A percentile compares a stretch with the other conserved stretches of the same genome.
Conservation (phyloP, 2,888 invertebrate species). For the Dolomedes plantarius region DNA sequence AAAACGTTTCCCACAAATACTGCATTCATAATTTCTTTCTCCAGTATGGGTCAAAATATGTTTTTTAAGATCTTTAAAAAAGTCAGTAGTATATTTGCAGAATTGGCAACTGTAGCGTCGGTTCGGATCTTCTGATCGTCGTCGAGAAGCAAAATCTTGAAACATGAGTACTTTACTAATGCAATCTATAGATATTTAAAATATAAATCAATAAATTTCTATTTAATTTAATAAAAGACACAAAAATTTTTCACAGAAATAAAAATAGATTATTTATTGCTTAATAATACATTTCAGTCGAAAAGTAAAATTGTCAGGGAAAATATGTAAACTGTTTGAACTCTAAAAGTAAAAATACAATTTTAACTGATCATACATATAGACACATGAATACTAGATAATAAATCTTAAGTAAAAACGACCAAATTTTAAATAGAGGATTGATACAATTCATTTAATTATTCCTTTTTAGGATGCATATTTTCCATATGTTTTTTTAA, state of each 20-base stretch:
- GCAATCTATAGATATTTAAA: not conserved
- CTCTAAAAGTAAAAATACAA: too few relatives aligned
- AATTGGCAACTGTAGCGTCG: not conserved
- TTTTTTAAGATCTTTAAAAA: constrained; percentile 23
- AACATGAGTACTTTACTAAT: not conserved
- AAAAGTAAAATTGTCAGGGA: too few relatives aligned
- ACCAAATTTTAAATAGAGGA: too few relatives aligned
- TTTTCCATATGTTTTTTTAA: not conserved
- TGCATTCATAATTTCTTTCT: constrained; percentile 1
- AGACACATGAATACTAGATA: too few relatives aligned
- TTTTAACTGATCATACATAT: too few relatives aligned
- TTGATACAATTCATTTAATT: too few relatives aligned
- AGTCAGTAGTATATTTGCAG: constrained; percentile 32
- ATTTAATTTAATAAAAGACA: too few relatives aligned
- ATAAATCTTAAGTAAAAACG: too few relatives aligned
- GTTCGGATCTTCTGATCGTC: not conserved
- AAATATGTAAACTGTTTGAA: too few relatives aligned
- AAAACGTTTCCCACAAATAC: constrained; percentile 10
- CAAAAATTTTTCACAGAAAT: too few relatives aligned
- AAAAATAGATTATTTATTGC: too few relatives aligned
- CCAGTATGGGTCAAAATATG: constrained; percentile 40
- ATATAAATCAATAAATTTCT: not conserved
- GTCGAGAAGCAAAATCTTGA: not conserved
- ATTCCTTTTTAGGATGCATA: not conserved
- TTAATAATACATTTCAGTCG: too few relatives aligned